Percentiles rank a stretch among this genome's conserved stretches.
Conservation (phyloP, 2,888 invertebrate genomes). For the Ditula angustiorana region DNA sequence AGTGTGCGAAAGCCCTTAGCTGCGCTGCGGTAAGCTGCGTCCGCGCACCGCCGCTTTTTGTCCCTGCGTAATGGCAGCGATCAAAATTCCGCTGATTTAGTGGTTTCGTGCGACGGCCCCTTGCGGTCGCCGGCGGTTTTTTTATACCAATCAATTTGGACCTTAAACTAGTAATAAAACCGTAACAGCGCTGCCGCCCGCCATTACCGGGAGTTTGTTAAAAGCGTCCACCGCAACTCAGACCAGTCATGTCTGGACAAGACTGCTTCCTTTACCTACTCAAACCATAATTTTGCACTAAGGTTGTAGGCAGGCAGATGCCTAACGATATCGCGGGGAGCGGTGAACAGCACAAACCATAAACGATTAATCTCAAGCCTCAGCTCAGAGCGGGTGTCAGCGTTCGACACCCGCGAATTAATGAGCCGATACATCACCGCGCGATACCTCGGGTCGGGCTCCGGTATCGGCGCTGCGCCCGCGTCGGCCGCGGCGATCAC, state of each 20-base stretch:
- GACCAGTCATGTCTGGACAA: constrained; percentile 4
- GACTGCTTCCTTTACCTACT: not conserved
- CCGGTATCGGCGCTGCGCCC: not conserved
- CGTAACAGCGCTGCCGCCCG: constrained; percentile 11
- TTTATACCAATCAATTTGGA: constrained; percentile 28
- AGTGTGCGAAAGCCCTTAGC: not conserved
- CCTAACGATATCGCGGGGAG: not conserved
- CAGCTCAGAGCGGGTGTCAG: not conserved
- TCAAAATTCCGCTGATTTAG: constrained; percentile 38
- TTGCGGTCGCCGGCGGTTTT: constrained; percentile 28
- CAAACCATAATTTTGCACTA: not conserved
- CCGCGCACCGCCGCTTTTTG: constrained; percentile 18
- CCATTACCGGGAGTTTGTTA: constrained; percentile 1
- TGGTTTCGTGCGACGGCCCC: constrained; percentile 21
- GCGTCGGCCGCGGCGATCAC: constrained; percentile 11
- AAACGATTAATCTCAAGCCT: not conserved
- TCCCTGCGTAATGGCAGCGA: constrained; percentile 29
- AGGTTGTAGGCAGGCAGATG: too few relatives aligned
- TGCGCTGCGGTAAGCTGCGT: not conserved
- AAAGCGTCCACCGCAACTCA: constrained; percentile 14
- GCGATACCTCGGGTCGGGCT: too few relatives aligned
- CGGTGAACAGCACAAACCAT: not conserved
- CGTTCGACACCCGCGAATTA: not conserved
- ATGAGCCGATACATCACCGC: constrained; percentile 7
- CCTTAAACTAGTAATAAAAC: constrained; percentile 35